Conservation (phyloP, 2,113 vertebrate genomes). For the Eudyptes chrysolophus region DNA sequence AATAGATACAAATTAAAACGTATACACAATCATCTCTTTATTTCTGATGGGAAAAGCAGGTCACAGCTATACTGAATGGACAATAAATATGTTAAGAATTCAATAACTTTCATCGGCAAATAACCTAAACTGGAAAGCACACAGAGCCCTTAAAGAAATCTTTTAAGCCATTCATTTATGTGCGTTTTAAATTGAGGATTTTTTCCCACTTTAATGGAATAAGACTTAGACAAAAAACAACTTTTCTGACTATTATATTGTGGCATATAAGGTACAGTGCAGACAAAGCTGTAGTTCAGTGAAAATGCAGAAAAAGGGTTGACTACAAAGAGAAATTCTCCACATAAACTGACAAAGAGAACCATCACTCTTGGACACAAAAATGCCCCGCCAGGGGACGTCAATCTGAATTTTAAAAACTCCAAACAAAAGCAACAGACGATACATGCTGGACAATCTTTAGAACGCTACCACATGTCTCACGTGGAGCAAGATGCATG, state of each 20-base stretch:
- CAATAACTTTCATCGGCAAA: neutral
- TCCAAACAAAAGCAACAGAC: neutral
- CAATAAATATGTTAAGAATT: neutral
- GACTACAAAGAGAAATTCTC: neutral
- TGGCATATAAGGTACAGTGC: neutral
- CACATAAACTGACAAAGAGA: neutral
- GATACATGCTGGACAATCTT: rapidly evolving
- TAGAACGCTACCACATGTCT: neutral
- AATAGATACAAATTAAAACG: neutral
- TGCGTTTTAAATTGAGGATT: neutral
- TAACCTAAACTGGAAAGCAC: neutral
- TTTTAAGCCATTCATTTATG: neutral
- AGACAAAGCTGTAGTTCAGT: neutral
- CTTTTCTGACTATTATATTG: neutral
- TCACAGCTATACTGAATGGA: neutral
- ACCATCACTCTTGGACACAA: neutral
- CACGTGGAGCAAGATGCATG: neutral
- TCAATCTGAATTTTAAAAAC: neutral
- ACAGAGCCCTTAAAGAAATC: neutral
- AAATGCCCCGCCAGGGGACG: neutral
- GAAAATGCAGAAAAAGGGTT: neutral
- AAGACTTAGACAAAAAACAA: neutral
- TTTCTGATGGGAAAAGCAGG: neutral
- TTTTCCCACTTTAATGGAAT: neutral
- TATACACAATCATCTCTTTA: neutral